phyloP scores from a whole-genome alignment of 2,797 vertebrate species.

The Nasua narica region DNA sequence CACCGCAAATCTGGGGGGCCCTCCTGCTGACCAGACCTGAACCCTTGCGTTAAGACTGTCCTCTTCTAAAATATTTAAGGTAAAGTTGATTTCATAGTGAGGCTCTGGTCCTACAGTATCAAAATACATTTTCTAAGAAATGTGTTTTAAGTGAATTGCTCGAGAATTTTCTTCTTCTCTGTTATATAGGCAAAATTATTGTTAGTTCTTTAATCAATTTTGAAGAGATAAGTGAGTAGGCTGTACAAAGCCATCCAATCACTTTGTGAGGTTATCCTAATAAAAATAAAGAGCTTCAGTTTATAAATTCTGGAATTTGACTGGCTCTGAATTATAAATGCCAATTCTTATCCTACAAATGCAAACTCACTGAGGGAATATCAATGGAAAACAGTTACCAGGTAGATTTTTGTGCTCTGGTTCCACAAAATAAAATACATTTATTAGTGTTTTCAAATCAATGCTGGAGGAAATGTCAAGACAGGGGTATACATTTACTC shows the following conservation, averaged over 20 bases:
- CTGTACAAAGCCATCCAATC: constrained; percentile 20
- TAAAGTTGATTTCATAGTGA: constrained; percentile 44
- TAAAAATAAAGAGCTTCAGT: constrained; percentile 65
- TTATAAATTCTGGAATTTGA: constrained; percentile 66
- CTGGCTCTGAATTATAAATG: constrained; percentile 67
- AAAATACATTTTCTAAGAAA: constrained; percentile 44
- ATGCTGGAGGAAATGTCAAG: constrained; percentile 65
- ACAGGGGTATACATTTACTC: constrained; percentile 50
- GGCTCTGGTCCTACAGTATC: background rate
- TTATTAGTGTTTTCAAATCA: constrained; percentile 72
- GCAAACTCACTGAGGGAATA: constrained; percentile 57
- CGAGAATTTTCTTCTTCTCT: background rate
- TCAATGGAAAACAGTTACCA: constrained; percentile 69
- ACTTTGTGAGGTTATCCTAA: constrained; percentile 57
- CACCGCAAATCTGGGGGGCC: background rate
- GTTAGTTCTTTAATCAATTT: constrained; percentile 54
- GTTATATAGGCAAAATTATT: background rate
- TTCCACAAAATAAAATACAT: constrained; percentile 67
- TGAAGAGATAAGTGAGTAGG: constrained; percentile 56
- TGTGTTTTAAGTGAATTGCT: background rate
- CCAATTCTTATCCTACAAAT: constrained; percentile 64
- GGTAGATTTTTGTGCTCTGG: constrained; percentile 44
- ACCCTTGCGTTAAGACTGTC: background rate
- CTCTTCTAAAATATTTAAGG: constrained; percentile 59
- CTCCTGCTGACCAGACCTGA: background rate